phyloP scores from a whole-genome alignment of 2,797 vertebrate species.

The Rhadinocentrus ornatus region DNA sequence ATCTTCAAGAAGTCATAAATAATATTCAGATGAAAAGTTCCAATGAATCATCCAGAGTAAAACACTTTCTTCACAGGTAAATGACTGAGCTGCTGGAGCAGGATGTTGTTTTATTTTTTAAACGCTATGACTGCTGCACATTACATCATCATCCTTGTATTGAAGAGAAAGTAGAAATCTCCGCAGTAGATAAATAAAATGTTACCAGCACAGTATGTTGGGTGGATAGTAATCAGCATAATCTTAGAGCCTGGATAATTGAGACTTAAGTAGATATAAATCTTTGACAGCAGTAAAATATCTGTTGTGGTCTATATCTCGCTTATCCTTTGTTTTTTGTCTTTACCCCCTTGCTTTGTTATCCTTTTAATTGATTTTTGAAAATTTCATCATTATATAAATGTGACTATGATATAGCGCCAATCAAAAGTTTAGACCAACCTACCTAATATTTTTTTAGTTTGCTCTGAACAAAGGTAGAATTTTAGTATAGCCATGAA shows the following conservation, averaged over 20 bases:
- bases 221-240: neutral
- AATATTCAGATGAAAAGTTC: neutral
- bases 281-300: neutral
- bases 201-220: neutral
- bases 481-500: neutral
- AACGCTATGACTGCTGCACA: neutral
- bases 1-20: neutral
- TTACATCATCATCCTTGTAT: neutral
- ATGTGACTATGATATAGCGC: neutral
- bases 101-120: neutral
- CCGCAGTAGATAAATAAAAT: neutral
- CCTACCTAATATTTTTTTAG: neutral
- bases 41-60: neutral
- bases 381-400: neutral
- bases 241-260: neutral
- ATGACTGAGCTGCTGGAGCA: neutral
- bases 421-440: neutral
- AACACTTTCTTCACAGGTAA: neutral
- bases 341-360: too few species aligned
- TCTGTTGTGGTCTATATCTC: neutral
- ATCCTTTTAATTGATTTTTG: neutral
- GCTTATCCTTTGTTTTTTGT: neutral
- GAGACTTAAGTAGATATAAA: neutral
- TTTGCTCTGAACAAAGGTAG: neutral
- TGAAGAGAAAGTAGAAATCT: neutral